Evolutionary conservation across 2,113 vertebrate genomes (phyloP).

Genomic region (Ardeotis arabs): DNA sequence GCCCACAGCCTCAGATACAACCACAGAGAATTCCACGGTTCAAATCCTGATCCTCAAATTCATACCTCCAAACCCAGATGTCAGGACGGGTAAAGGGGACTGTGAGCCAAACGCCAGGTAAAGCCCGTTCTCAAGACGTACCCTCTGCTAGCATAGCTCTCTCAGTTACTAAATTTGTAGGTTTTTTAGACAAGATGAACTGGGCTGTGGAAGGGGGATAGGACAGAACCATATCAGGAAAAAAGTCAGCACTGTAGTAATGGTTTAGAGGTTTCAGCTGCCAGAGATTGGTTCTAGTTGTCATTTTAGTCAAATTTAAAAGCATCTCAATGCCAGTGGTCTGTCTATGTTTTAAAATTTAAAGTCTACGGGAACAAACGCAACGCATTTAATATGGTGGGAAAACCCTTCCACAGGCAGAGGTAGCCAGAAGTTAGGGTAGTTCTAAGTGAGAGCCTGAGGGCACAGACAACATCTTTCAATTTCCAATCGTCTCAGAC

Average conservation of each 20-base stretch:
- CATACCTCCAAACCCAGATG: accelerated
- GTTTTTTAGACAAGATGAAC: neutral
- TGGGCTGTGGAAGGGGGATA: neutral
- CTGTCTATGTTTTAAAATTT: neutral
- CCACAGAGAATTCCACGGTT: neutral
- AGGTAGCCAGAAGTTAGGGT: neutral
- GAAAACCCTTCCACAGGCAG: neutral
- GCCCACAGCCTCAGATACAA: neutral
- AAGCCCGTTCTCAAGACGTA: neutral
- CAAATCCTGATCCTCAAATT: neutral
- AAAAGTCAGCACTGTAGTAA: neutral
- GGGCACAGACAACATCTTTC: slow-evolving; percentile 16
- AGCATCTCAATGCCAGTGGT: neutral
- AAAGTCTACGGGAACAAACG: neutral
- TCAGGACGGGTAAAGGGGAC: neutral
- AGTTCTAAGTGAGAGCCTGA: neutral
- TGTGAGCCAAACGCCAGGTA: neutral
- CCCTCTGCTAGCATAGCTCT: neutral
- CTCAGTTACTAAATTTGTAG: neutral
- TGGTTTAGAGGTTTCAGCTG: neutral
- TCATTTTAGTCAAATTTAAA: neutral
- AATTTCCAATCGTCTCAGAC: neutral
- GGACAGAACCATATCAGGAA: neutral
- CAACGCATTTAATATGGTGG: neutral
- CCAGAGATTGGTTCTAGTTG: neutral